phyloP scores from a whole-genome alignment of 2,888 invertebrate genomes.

The Meliscaeva auricollis region DNA sequence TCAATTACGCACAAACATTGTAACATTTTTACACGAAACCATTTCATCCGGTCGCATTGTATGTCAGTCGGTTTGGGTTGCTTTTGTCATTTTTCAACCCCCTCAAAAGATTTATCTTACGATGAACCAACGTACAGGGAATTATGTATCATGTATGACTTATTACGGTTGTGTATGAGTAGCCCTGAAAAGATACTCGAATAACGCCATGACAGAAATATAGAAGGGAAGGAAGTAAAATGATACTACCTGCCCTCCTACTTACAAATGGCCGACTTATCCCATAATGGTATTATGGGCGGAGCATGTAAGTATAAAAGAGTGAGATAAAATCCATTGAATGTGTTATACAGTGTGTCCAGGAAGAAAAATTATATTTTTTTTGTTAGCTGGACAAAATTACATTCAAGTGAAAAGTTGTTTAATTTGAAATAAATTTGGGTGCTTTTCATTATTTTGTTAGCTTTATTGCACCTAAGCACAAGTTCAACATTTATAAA shows the following conservation, averaged over 20 bases:
- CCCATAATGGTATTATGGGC: conserved; percentile 54
- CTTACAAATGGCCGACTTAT: conserved; percentile 68
- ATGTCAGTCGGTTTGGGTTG: neutral
- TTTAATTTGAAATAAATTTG: too few relatives aligned
- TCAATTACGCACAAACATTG: conserved; percentile 73
- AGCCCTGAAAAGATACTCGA: neutral
- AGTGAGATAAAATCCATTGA: neutral
- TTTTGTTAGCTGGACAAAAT: neutral
- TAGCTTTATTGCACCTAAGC: too few relatives aligned
- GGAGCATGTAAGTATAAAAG: conserved; percentile 43
- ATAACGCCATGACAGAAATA: conserved; percentile 46
- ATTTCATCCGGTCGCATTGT: conserved; percentile 17
- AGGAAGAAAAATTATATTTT: neutral
- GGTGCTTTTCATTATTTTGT: too few relatives aligned
- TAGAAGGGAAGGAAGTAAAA: conserved; percentile 22
- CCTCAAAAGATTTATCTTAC: conserved; percentile 3
- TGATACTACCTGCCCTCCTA: conserved; percentile 55
- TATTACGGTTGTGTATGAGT: neutral
- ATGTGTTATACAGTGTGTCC: conserved; percentile 25
- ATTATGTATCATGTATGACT: conserved; percentile 28
- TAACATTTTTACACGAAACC: conserved; percentile 52
- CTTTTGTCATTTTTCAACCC: conserved; percentile 19
- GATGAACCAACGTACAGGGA: neutral
- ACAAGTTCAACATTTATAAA: too few relatives aligned
- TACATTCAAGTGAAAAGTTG: too few relatives aligned